A percentile compares a stretch with the other conserved stretches of the same genome.
These are phyloP conservation scores for Nipponia nippon DNA, from an alignment of 2,113 vertebrate species.

Conservation along the genomic window DNA sequence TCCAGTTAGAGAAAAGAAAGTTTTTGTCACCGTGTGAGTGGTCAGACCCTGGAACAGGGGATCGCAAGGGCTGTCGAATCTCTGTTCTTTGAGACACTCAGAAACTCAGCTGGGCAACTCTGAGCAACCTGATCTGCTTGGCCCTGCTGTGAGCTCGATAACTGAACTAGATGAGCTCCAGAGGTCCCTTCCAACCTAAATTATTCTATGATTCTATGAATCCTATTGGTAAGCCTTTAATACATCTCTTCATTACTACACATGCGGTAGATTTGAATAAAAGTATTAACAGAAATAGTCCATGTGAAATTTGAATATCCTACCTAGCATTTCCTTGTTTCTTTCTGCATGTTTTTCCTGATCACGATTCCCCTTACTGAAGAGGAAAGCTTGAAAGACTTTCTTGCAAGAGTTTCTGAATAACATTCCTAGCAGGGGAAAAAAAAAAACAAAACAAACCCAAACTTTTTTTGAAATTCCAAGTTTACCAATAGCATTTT, in stretches of 20 bases:
- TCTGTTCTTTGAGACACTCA: not conserved
- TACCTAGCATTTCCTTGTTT: not conserved
- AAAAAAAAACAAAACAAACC: no score
- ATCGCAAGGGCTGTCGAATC: fast-evolving
- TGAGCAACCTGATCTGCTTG: not conserved
- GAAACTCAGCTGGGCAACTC: not conserved
- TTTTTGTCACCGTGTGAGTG: not conserved
- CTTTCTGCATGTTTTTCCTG: not conserved
- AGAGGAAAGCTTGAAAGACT: not conserved
- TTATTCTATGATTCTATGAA: not conserved
- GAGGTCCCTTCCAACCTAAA: not conserved
- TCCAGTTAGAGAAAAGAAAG: fast-evolving
- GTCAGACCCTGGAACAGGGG: not conserved
- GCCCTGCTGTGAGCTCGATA: not conserved
- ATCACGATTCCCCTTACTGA: not conserved
- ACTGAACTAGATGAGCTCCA: not conserved
- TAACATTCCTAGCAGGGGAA: not conserved
- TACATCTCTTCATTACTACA: not conserved
- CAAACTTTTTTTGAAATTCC: not conserved
- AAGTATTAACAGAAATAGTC: not conserved
- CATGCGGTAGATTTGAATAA: not conserved
- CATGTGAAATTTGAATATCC: not conserved
- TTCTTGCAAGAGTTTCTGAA: not conserved
- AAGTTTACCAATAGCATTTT: not conserved
- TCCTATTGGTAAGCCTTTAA: not conserved